A percentile compares a stretch with the other conserved stretches of the same genome.
Conservation (phyloP, 2,888 invertebrate species). For the Hybos culiciformis region DNA sequence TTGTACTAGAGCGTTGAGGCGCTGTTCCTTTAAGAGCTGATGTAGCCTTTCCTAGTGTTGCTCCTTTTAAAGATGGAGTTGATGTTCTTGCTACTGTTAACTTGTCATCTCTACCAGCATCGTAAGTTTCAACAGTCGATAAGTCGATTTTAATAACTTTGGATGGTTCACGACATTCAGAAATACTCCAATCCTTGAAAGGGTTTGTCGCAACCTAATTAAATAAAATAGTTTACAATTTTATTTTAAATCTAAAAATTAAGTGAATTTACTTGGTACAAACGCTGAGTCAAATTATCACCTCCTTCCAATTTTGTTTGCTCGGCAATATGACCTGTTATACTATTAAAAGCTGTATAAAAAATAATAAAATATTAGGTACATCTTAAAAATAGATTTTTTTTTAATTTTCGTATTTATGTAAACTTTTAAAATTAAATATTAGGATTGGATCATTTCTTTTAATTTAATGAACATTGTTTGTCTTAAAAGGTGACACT, state of each 20-base stretch:
- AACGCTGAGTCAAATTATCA: slow-evolving; percentile 46
- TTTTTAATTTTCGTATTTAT: too few species aligned
- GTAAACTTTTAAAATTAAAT: too few species aligned
- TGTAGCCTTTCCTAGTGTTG: too few species aligned
- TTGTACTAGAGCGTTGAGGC: too few species aligned
- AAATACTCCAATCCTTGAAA: slow-evolving; percentile 47
- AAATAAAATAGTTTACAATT: slow-evolving; percentile 18
- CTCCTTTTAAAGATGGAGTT: too few species aligned
- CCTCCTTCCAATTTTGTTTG: slow-evolving; percentile 57
- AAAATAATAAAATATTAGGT: too few species aligned
- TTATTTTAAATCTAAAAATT: slow-evolving; percentile 5
- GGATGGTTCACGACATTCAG: not conserved
- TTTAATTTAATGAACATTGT: too few species aligned
- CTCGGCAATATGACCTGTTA: slow-evolving; percentile 63
- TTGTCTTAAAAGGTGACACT: too few species aligned
- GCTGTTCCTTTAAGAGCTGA: too few species aligned
- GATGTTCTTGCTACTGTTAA: too few species aligned
- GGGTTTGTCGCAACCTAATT: slow-evolving; percentile 46
- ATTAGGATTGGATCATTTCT: too few species aligned
- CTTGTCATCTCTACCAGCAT: not conserved
- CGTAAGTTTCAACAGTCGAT: slow-evolving; percentile 3
- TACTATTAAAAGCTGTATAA: slow-evolving; percentile 75
- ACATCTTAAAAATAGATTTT: too few species aligned
- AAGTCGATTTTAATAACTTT: not conserved
- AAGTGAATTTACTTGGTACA: slow-evolving; percentile 43